Evolutionary conservation across 64 coral and sea anemone species (phyloP), one percentile per base, ranked within the genome.

Genomic region (Acropora tenuis): DNA sequence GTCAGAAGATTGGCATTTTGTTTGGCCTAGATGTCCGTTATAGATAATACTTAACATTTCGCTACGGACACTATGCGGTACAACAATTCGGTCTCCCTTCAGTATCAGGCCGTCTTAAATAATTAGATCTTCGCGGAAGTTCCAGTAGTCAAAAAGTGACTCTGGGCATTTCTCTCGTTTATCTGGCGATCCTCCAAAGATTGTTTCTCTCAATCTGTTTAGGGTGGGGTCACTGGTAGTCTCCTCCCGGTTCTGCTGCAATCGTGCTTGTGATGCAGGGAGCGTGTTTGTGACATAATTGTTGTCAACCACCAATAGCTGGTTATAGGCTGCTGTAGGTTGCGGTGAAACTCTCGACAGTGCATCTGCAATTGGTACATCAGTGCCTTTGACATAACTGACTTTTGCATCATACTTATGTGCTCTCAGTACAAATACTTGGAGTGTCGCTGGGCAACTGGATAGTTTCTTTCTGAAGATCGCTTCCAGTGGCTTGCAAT

Each of bases 291-390:
- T 88, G 47, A 88, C 52, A 43, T 81, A 61, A 67, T 93, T 76
- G 18, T 81, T 44, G 48, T 60, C 15, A 42, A 82, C 1, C 74
- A 75, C 44, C 49, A 18, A 30, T 41, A 88, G 76, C 41, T 93
- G 18, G 44, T 61, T 18, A 41, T 73, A 74, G 85, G 43, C 16
- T n/a, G 84, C 47, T 48, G 18, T 48, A 18, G 63, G 65, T 40
- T 88, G 92, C 13, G 86, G 85, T 53, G 66, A 80, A 9, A 93
- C 50, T 81, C 92, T 81, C 15, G 92, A 93, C 2, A 93, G 50
- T 17, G 88, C 59, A 69, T 95, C 89, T 43, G 93, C 88, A n/a
- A 82, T 95, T n/a, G 89, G 89, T 49, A 91, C 88, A 13, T 95
- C 55, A 41, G 59, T 8, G 16, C 93, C 82, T 63, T 87, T 95